Percentiles rank a stretch among this genome's conserved stretches.
Conservation (phyloP, 2,113 vertebrate species). For the Catharus fuscescens region DNA sequence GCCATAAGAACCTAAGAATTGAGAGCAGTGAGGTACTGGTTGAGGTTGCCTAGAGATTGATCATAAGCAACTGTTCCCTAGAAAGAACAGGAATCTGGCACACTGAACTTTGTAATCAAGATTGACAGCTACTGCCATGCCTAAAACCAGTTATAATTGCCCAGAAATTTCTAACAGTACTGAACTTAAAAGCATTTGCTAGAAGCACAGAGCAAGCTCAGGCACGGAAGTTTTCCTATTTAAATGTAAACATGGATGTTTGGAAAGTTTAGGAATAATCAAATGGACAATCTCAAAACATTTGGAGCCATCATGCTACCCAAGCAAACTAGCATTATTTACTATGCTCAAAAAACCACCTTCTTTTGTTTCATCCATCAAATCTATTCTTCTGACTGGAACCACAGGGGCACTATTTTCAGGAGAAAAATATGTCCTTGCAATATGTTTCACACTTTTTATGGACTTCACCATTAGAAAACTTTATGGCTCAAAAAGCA, state of each 20-base stretch:
- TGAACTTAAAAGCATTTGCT: background rate
- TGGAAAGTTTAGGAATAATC: background rate
- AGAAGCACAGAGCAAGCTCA: background rate
- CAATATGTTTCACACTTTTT: background rate
- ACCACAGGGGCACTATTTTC: background rate
- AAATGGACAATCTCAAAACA: background rate
- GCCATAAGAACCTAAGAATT: background rate
- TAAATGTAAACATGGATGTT: background rate
- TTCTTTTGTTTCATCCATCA: background rate
- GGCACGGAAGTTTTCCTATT: background rate
- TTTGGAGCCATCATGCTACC: background rate
- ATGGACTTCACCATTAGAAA: background rate
- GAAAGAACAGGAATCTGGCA: background rate
- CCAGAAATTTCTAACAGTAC: background rate
- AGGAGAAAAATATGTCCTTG: background rate
- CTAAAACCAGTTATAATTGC: background rate
- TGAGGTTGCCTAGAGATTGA: background rate
- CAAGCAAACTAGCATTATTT: background rate
- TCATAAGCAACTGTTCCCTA: background rate
- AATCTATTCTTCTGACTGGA: background rate
- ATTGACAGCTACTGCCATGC: accelerated
- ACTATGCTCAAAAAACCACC: background rate
- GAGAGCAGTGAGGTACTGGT: background rate
- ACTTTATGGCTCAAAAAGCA: background rate
- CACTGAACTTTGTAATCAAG: background rate